Evolutionary conservation across 2,113 vertebrate genomes (phyloP).

Genomic region (Oryzias celebensis): DNA sequence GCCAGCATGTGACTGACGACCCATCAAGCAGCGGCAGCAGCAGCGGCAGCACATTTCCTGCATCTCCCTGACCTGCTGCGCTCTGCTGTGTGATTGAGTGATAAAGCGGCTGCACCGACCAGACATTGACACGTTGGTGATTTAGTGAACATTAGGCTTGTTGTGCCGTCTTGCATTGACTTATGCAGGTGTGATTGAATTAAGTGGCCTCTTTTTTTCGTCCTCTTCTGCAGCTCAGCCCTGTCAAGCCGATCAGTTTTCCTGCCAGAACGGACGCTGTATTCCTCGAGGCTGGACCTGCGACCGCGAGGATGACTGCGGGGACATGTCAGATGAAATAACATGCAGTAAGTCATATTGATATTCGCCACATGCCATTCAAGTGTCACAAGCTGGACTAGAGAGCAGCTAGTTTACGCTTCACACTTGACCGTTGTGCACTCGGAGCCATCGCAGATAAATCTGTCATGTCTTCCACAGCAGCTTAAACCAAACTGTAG

Average conservation of each 20-base stretch:
- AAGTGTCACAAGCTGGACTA: slow-evolving; percentile 12
- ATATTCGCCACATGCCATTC: slow-evolving; percentile 15
- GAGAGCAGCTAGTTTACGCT: no score
- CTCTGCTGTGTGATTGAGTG: slow-evolving; percentile 38
- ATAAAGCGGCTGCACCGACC: slow-evolving; percentile 36
- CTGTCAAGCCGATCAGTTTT: slow-evolving; percentile 89
- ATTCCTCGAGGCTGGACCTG: slow-evolving; percentile 89
- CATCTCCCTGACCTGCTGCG: slow-evolving; percentile 11
- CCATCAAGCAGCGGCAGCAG: slow-evolving; percentile 19
- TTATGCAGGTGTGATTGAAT: slow-evolving; percentile 55
- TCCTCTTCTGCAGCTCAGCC: slow-evolving; percentile 80
- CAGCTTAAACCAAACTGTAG: no score
- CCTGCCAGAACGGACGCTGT: slow-evolving; percentile 91
- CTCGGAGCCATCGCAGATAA: no score
- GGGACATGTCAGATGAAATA: slow-evolving; percentile 89
- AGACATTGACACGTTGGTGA: slow-evolving; percentile 44
- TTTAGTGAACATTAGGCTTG: slow-evolving; percentile 53
- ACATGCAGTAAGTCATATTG: slow-evolving; percentile 87
- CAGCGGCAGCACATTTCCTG: slow-evolving; percentile 15
- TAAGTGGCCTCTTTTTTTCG: slow-evolving; percentile 21
- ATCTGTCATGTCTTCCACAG: no score
- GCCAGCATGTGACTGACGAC: slow-evolving; percentile 28
- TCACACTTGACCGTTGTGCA: no score
- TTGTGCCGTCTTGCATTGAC: slow-evolving; percentile 42
- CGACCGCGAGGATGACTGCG: slow-evolving; percentile 94